Base-by-base conservation (phyloP, 2,797 vertebrate genomes). In the Australoheros facetus region DNA sequence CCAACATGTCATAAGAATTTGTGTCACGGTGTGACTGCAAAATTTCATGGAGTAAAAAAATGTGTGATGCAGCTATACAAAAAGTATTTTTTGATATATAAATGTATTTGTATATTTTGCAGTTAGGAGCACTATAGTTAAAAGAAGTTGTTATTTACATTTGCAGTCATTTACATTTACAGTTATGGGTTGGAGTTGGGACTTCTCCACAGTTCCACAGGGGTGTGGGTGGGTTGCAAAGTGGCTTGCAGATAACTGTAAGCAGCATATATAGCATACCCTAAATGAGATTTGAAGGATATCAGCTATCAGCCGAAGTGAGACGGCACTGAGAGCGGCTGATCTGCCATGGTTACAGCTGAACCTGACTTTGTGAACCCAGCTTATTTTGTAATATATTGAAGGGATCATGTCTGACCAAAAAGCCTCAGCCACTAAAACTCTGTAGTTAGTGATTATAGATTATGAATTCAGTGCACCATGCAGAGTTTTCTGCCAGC, bases 1-100 rank as follows among this genome's bases (percentile, higher is more conserved):
- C 88, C 87, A 75, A 85, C 75, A 70, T 83, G 75, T 59, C 78
- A 74, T 87, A 75, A 78, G 84, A 76, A 71, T 39, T 16, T 30
- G 69, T 70, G 81, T 37, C 54, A 51, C 55, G 4, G 54, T 57
- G 39, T 60, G 30, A 83, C 86, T 55, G 81, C 54, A 58, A 37
- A 12, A 80, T 79, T 82, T 79, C 59, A 72, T 51, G 69, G 70
- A 57, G 7, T 5, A 30, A 80, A 5, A 23, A 34, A 56, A 60
- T 17, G 51, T 56, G 19, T 26, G 51, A 57, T 34, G 12, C 56
- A 28, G 16, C 71, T 28, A 64, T 3, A 8, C 53, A 62, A 23
- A n/a, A 28, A 69, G 6, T 21, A 21, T 9, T 14, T 26, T 26
- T 26, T 26, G 26, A 26, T 26, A 26, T 11, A 11, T 37, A 37